These are phyloP conservation scores for Argentina silus DNA, from an alignment of 2,797 vertebrate genomes.

Conservation along the genomic window DNA sequence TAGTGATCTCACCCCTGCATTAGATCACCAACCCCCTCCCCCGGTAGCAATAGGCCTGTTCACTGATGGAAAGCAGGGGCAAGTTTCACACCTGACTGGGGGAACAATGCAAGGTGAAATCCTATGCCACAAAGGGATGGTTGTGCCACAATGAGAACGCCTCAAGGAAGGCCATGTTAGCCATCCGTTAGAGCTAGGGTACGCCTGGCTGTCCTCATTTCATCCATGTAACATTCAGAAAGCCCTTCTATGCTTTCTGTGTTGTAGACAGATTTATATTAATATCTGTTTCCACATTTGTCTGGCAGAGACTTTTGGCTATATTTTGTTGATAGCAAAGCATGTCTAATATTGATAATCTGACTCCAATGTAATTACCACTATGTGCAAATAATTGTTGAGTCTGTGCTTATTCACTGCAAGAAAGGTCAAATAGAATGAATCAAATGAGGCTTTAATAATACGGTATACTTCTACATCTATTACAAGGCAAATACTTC, in stretches of 20 bases:
- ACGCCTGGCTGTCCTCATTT: constrained; percentile 59
- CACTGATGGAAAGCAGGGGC: constrained; percentile 39
- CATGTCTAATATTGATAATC: too few relatives aligned
- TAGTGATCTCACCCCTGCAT: constrained; percentile 49
- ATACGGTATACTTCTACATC: neutral
- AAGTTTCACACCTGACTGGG: constrained; percentile 55
- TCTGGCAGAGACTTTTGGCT: too few relatives aligned
- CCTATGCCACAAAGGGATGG: constrained; percentile 41
- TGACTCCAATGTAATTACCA: too few relatives aligned
- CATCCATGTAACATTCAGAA: constrained; percentile 26
- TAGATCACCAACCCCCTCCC: constrained; percentile 36
- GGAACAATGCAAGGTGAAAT: constrained; percentile 59
- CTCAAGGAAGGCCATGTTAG: constrained; percentile 61
- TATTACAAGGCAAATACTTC: too few relatives aligned
- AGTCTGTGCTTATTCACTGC: too few relatives aligned
- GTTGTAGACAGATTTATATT: neutral
- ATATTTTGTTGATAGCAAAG: too few relatives aligned
- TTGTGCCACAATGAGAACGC: constrained; percentile 45
- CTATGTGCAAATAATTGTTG: too few relatives aligned
- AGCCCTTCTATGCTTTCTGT: neutral
- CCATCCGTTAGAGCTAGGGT: constrained; percentile 24
- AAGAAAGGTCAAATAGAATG: too few relatives aligned
- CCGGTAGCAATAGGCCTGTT: constrained; percentile 22
- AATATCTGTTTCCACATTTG: too few relatives aligned
- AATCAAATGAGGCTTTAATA: too few relatives aligned